phyloP scores from a whole-genome alignment of 2,888 invertebrate genomes.

The Caenorhabditis angaria region DNA sequence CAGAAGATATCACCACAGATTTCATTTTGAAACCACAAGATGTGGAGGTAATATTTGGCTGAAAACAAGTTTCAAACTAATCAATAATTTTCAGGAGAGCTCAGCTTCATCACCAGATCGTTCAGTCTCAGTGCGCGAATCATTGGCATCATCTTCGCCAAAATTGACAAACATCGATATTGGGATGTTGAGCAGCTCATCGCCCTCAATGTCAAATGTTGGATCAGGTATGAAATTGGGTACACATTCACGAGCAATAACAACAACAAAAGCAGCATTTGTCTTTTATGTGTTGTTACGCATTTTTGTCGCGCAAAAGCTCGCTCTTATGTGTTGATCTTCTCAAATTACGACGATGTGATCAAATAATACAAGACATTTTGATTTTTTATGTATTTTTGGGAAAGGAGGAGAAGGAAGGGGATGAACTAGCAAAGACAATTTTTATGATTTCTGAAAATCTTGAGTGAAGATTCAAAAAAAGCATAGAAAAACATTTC shows the following conservation, averaged over 20 bases:
- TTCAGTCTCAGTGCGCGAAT: slow-evolving; percentile 42
- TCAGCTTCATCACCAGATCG: slow-evolving; percentile 63
- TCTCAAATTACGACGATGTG: not conserved
- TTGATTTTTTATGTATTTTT: not conserved
- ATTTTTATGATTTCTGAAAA: too few species aligned
- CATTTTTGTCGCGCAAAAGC: too few species aligned
- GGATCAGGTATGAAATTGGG: slow-evolving; percentile 34
- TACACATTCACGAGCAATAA: too few species aligned
- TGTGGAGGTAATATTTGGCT: slow-evolving; percentile 6
- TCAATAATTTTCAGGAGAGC: slow-evolving; percentile 54
- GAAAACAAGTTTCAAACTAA: not conserved
- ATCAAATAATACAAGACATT: not conserved
- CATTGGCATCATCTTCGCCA: slow-evolving; percentile 52
- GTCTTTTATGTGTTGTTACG: too few species aligned
- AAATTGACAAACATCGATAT: slow-evolving; percentile 40
- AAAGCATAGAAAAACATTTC: too few species aligned
- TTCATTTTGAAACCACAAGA: slow-evolving; percentile 27
- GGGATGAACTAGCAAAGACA: too few species aligned
- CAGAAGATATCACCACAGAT: slow-evolving; percentile 46
- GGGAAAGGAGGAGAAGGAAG: not conserved
- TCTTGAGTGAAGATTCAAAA: too few species aligned
- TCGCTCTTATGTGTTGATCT: slow-evolving; percentile 1
- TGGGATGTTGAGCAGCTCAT: slow-evolving; percentile 26
- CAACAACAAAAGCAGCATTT: too few species aligned
- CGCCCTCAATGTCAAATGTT: slow-evolving; percentile 31